phyloP scores from a whole-genome alignment of 2,797 vertebrate species.

The Pangasius macronema region DNA sequence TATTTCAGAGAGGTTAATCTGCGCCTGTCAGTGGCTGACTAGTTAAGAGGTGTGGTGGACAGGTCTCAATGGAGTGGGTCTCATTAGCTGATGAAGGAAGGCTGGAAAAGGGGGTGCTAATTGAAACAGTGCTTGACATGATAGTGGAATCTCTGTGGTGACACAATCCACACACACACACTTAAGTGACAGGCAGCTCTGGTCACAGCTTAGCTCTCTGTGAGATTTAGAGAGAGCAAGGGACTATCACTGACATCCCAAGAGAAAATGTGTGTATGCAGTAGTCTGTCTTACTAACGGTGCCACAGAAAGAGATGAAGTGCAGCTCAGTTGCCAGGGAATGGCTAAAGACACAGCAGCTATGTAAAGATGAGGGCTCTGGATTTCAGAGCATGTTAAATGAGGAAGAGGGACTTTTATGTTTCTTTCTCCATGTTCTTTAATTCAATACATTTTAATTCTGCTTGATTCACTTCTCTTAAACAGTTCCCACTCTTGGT shows the following conservation, averaged over 20 bases:
- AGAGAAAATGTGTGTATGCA: constrained; percentile 25
- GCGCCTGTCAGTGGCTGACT: neutral
- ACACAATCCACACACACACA: constrained; percentile 42
- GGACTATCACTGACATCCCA: constrained; percentile 35
- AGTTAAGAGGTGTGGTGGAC: constrained; percentile 38
- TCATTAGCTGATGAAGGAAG: constrained; percentile 53
- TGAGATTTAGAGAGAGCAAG: constrained; percentile 24
- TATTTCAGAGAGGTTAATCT: constrained; percentile 30
- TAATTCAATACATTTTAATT: constrained; percentile 38
- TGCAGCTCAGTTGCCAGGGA: constrained; percentile 53
- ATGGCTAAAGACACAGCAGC: constrained; percentile 34
- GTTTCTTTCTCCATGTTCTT: constrained; percentile 35
- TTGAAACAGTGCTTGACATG: constrained; percentile 59
- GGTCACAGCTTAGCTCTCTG: constrained; percentile 41
- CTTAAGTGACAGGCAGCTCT: constrained; percentile 54
- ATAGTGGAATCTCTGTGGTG: constrained; percentile 54
- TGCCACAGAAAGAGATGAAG: constrained; percentile 45
- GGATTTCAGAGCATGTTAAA: constrained; percentile 43
- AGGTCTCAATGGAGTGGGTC: constrained; percentile 24
- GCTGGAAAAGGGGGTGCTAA: constrained; percentile 45
- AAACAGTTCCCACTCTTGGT: neutral
- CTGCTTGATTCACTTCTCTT: neutral
- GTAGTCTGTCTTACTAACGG: constrained; percentile 20
- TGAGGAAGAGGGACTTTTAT: constrained; percentile 30
- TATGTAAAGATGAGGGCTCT: constrained; percentile 44